phyloP scores from a whole-genome alignment of 1,140 invertebrate species.

The Micrasema minimum region DNA sequence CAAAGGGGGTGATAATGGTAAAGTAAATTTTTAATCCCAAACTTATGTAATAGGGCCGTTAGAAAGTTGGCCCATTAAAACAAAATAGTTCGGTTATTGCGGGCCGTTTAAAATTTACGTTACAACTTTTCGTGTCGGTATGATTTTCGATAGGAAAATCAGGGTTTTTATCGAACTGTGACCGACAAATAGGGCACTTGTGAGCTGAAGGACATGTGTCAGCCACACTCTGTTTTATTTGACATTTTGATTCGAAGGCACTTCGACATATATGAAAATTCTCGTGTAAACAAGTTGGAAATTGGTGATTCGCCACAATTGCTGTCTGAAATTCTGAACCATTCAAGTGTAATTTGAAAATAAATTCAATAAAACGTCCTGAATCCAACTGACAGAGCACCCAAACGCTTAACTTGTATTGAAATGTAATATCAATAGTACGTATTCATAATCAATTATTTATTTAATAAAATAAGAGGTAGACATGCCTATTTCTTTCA shows the following conservation, averaged over 20 bases:
- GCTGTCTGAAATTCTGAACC: too few relatives aligned
- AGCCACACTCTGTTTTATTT: conserved; percentile 5
- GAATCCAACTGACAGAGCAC: too few relatives aligned
- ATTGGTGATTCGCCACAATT: not conserved
- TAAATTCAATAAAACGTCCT: too few relatives aligned
- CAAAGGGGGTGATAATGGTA: conserved; percentile 14
- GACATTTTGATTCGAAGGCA: not conserved
- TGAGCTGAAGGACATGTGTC: not conserved
- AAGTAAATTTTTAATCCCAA: conserved; percentile 34
- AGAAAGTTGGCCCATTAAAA: conserved; percentile 33
- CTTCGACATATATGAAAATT: not conserved
- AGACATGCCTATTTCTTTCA: too few relatives aligned
- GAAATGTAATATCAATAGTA: too few relatives aligned
- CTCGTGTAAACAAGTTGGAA: conserved; percentile 1
- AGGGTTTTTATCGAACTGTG: conserved; percentile 1
- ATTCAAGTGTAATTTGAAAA: too few relatives aligned
- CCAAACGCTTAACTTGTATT: too few relatives aligned
- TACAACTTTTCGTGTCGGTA: conserved; percentile 9
- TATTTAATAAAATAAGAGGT: too few relatives aligned
- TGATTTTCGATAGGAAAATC: conserved; percentile 14
- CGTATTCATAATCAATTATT: too few relatives aligned
- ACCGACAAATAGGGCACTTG: conserved; percentile 1
- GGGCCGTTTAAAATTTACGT: conserved; percentile 20
- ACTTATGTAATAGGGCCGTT: conserved; percentile 34
- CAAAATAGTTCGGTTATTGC: conserved; percentile 18